Conservation (phyloP, 2,888 invertebrate species). For the Caenorhabditis uteleia region DNA sequence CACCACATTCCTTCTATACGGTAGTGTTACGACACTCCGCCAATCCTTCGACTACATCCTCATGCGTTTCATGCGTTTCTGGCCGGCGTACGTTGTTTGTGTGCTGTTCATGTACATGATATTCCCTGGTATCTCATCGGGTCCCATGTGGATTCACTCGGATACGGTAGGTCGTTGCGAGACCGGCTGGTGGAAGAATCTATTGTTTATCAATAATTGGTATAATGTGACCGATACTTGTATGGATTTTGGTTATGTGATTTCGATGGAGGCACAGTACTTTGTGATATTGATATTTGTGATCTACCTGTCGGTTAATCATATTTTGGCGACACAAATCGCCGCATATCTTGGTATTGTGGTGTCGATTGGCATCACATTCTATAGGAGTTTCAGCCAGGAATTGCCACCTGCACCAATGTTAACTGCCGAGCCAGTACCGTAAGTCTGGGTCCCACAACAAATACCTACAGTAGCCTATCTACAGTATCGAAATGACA, state of each 20-base stretch:
- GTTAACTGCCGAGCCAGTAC: slow-evolving; percentile 51
- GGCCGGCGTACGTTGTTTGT: slow-evolving; percentile 63
- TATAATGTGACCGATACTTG: slow-evolving; percentile 62
- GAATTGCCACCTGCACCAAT: slow-evolving; percentile 54
- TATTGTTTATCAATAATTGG: slow-evolving; percentile 69
- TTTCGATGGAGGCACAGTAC: slow-evolving; percentile 66
- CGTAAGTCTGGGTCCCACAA: slow-evolving; percentile 14
- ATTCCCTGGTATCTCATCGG: slow-evolving; percentile 59
- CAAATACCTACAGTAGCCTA: too few species aligned
- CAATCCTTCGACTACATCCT: slow-evolving; percentile 25
- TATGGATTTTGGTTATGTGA: slow-evolving; percentile 63
- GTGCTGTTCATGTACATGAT: slow-evolving; percentile 58
- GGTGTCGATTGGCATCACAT: slow-evolving; percentile 31
- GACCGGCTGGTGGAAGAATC: slow-evolving; percentile 65
- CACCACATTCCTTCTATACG: slow-evolving; percentile 52
- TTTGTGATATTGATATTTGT: slow-evolving; percentile 51
- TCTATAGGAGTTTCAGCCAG: slow-evolving; percentile 26
- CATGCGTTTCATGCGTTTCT: slow-evolving; percentile 47
- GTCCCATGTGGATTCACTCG: slow-evolving; percentile 68
- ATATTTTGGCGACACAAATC: slow-evolving; percentile 21
- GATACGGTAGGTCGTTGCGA: slow-evolving; percentile 59
- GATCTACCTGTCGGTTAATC: slow-evolving; percentile 41
- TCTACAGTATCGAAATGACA: slow-evolving; percentile 30
- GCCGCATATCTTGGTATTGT: slow-evolving; percentile 15
- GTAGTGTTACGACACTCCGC: slow-evolving; percentile 17